Evolutionary conservation across 2,113 vertebrate species (phyloP).

Genomic region (Semnornis frantzii): DNA sequence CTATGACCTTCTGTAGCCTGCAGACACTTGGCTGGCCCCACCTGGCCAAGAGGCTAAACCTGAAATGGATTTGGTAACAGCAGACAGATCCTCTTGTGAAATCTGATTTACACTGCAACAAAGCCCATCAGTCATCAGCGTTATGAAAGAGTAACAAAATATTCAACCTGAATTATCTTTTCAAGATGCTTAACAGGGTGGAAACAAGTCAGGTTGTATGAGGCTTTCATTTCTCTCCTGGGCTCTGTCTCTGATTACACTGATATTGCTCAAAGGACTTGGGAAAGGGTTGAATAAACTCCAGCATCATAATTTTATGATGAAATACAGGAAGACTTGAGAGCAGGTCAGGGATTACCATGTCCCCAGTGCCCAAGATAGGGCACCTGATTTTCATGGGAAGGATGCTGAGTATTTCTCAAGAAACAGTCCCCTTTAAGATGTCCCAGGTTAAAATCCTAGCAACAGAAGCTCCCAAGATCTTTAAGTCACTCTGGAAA

Average conservation of each 20-base stretch:
- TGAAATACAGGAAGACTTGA: neutral
- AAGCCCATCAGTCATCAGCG: neutral
- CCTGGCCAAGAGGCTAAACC: neutral
- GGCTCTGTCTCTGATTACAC: conserved; percentile 35
- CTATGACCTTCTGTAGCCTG: neutral
- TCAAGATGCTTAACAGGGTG: conserved; percentile 17
- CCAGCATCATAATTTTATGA: neutral
- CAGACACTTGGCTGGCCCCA: neutral
- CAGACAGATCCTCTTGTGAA: conserved; percentile 7
- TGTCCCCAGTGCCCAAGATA: neutral
- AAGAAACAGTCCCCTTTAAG: neutral
- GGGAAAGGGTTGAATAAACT: neutral
- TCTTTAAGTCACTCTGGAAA: neutral
- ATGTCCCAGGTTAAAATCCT: neutral
- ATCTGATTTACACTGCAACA: neutral
- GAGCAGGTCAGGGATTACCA: neutral
- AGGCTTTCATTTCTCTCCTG: conserved; percentile 45
- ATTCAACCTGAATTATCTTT: conserved; percentile 28
- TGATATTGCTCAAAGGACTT: conserved; percentile 21
- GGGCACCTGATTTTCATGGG: neutral
- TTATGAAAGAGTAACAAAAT: conserved; percentile 50
- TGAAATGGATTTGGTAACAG: neutral
- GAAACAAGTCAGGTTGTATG: conserved; percentile 23
- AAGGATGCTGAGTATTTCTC: neutral
- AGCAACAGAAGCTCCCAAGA: neutral